Percentiles rank a stretch among this genome's conserved stretches.
Evolutionary conservation across 2,113 vertebrate species (phyloP).

Genomic region (Pica pica): DNA sequence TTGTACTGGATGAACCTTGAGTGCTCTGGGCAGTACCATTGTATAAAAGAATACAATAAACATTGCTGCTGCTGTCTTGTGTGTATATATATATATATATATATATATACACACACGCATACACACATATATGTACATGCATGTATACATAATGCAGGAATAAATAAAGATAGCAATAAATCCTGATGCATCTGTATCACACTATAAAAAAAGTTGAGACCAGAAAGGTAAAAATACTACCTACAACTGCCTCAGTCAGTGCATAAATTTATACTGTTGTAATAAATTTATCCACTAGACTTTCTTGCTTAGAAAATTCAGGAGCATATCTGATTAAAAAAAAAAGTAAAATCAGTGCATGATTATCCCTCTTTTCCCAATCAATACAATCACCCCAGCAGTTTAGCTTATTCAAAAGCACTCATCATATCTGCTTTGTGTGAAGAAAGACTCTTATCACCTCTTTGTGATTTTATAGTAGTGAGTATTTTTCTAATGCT

Average conservation of each 20-base stretch:
- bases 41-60: not conserved
- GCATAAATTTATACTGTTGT: not conserved
- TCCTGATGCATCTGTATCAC: not conserved
- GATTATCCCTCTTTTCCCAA: constrained; percentile 34
- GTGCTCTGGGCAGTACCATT: not conserved
- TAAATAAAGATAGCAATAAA: not conserved
- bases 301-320: constrained; percentile 28
- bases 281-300: constrained; percentile 3
- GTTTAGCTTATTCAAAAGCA: constrained; percentile 24
- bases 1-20: not conserved
- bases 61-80: not conserved
- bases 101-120: too few species aligned
- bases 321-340: not conserved
- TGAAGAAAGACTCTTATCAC: constrained; percentile 42
- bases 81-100: too few species aligned
- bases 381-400: constrained; percentile 18
- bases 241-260: not conserved
- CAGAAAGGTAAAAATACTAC: not conserved
- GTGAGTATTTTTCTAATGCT: constrained; percentile 10
- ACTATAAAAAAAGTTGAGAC: not conserved
- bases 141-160: not conserved
- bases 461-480: constrained; percentile 12
- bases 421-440: constrained; percentile 38
- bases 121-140: not conserved
- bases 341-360: not conserved